Percentiles rank a stretch among this genome's conserved stretches.
These are phyloP conservation scores for Cactoblastis cactorum DNA, from an alignment of 2,888 invertebrate species.

Conservation along the genomic window DNA sequence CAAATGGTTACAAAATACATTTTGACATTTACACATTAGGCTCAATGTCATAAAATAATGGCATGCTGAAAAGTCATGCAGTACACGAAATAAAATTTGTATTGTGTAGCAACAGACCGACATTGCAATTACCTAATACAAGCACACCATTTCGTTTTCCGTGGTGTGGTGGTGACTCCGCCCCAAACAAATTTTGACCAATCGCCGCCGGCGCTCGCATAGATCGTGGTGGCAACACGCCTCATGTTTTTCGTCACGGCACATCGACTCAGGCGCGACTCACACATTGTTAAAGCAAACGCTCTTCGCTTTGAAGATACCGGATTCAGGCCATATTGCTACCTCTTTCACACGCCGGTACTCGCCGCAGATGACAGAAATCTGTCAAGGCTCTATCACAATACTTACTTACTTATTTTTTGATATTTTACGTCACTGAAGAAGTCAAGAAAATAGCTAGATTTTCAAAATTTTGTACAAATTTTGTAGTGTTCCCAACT, in stretches of 20 bases:
- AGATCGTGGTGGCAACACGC: slow-evolving; percentile 76
- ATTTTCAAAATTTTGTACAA: slow-evolving; percentile 13
- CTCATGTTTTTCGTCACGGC: slow-evolving; percentile 76
- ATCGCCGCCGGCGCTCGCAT: slow-evolving; percentile 58
- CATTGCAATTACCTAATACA: slow-evolving; percentile 77
- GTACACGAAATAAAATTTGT: slow-evolving; percentile 52
- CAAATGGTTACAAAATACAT: not conserved
- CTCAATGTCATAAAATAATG: slow-evolving; percentile 28
- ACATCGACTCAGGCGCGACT: slow-evolving; percentile 78
- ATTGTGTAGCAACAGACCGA: slow-evolving; percentile 62
- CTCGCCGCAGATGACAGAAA: slow-evolving; percentile 21
- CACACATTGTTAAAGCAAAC: slow-evolving; percentile 74
- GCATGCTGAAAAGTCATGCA: slow-evolving; percentile 54
- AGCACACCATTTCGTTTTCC: slow-evolving; percentile 43
- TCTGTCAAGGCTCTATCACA: not conserved
- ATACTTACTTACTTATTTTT: not conserved
- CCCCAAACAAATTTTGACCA: slow-evolving; percentile 71
- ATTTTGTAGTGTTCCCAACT: slow-evolving; percentile 27
- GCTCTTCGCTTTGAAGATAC: slow-evolving; percentile 71
- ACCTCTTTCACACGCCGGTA: slow-evolving; percentile 59
- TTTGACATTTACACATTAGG: slow-evolving; percentile 17
- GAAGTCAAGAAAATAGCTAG: not conserved
- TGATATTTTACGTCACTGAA: not conserved
- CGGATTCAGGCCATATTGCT: slow-evolving; percentile 60
- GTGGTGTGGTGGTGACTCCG: slow-evolving; percentile 69